Conservation (phyloP, 2,797 vertebrate genomes). For the Mallotus villosus region DNA sequence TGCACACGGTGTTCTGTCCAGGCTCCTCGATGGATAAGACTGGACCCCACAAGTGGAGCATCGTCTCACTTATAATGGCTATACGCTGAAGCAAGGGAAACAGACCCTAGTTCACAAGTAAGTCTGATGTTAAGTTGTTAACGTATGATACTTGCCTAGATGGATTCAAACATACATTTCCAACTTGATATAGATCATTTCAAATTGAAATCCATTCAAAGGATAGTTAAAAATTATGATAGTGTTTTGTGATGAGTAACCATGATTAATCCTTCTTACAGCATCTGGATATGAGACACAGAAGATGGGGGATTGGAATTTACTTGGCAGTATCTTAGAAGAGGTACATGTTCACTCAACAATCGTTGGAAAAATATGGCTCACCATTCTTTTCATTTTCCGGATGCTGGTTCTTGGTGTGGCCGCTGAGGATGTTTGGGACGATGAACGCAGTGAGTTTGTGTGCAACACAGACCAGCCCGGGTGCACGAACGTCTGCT, state of each 20-base stretch:
- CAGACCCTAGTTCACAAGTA: constrained; percentile 47
- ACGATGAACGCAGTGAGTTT: constrained; percentile 92
- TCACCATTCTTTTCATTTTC: constrained; percentile 95
- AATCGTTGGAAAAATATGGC: constrained; percentile 95
- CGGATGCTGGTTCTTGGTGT: constrained; percentile 93
- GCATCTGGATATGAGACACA: constrained; percentile 74
- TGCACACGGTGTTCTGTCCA: constrained; percentile 22
- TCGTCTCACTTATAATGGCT: constrained; percentile 15
- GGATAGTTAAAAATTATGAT: no score
- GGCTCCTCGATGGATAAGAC: constrained; percentile 26
- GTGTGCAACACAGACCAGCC: constrained; percentile 95
- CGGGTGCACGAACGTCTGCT: constrained; percentile 92
- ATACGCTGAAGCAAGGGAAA: constrained; percentile 22
- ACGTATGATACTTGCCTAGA: neutral
- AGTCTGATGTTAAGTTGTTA: constrained; percentile 37
- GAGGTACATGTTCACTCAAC: constrained; percentile 96
- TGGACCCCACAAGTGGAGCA: constrained; percentile 11
- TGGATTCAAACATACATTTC: no score
- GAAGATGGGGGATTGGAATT: constrained; percentile 96
- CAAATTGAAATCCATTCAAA: no score
- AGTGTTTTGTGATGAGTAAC: no score
- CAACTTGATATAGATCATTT: no score
- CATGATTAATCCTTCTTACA: constrained; percentile 20
- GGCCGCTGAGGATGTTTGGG: constrained; percentile 93
- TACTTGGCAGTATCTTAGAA: constrained; percentile 91